Conservation (phyloP, 2,113 vertebrate species). For the Piaya cayana region DNA sequence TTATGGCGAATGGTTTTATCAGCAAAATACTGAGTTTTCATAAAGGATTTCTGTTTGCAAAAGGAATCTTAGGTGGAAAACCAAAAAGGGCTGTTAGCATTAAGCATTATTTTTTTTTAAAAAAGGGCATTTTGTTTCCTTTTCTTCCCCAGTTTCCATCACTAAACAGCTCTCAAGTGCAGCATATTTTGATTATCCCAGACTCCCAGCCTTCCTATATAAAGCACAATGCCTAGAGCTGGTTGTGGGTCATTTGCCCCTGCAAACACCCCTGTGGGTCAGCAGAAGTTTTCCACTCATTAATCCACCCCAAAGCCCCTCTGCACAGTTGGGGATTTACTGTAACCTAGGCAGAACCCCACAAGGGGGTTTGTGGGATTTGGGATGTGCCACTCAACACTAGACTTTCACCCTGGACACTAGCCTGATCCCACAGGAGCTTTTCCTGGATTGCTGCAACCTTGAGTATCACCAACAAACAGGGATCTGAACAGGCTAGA, state of each 20-base stretch:
- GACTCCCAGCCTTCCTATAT: neutral
- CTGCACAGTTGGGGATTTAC: neutral
- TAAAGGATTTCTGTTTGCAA: neutral
- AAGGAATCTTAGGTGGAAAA: neutral
- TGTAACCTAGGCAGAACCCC: neutral
- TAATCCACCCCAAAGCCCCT: neutral
- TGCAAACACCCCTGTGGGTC: neutral
- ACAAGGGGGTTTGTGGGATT: neutral
- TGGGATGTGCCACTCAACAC: neutral
- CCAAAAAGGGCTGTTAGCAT: neutral
- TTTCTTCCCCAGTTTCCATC: neutral
- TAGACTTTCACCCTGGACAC: neutral
- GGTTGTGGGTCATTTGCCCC: neutral
- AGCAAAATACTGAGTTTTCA: neutral
- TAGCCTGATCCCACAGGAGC: rapidly evolving
- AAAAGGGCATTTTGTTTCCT: neutral
- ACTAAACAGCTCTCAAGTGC: neutral
- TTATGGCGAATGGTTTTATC: neutral
- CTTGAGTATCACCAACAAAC: rapidly evolving
- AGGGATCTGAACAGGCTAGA: too few species aligned
- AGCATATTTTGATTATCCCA: neutral
- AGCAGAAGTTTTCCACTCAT: neutral
- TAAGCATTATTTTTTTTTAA: neutral
- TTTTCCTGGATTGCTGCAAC: neutral
- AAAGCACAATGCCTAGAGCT: neutral